Evolutionary conservation across 30 jellyfish, hydroid and myxozoan genomes (phyloP).

Genomic region (Aurelia sp.): DNA sequence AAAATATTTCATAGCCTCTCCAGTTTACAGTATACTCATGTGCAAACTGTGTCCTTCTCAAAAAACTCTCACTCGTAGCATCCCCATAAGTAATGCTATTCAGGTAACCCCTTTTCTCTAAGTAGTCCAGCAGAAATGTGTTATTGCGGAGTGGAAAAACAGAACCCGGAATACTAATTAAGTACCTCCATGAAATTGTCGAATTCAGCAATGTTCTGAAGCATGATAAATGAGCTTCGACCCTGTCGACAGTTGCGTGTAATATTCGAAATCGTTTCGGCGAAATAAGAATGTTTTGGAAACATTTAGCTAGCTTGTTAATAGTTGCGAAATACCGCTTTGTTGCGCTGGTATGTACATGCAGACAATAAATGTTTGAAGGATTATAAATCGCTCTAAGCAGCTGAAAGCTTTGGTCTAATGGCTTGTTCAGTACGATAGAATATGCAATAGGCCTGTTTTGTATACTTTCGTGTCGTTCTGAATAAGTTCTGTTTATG

Average conservation of each 20-base stretch:
- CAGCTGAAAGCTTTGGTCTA: constrained; percentile 89
- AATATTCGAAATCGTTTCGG: constrained; percentile 52
- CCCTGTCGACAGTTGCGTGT: constrained; percentile 62
- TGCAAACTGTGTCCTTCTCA: constrained; percentile 62
- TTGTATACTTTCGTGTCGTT: not conserved
- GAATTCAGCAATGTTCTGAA: constrained; percentile 63
- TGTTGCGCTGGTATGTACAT: constrained; percentile 73
- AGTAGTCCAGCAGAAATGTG: constrained; percentile 68
- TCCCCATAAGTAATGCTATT: constrained; percentile 61
- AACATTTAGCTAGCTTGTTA: constrained; percentile 58
- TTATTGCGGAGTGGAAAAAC: constrained; percentile 91
- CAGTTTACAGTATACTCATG: constrained; percentile 49
- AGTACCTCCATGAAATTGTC: constrained; percentile 78
- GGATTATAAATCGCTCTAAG: constrained; percentile 83
- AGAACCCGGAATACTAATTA: constrained; percentile 86
- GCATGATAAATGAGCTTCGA: constrained; percentile 87
- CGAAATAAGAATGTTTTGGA: constrained; percentile 66
- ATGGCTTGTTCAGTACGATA: constrained; percentile 82
- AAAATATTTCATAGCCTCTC: constrained; percentile 53
- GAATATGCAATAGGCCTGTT: constrained; percentile 84
- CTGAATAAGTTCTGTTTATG: not conserved
- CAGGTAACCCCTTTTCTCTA: constrained; percentile 58
- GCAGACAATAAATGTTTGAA: constrained; percentile 81
- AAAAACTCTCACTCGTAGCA: constrained; percentile 56
- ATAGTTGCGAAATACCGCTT: constrained; percentile 27